Conservation (phyloP, 2,113 vertebrate genomes). For the Microtus richardsoni region DNA sequence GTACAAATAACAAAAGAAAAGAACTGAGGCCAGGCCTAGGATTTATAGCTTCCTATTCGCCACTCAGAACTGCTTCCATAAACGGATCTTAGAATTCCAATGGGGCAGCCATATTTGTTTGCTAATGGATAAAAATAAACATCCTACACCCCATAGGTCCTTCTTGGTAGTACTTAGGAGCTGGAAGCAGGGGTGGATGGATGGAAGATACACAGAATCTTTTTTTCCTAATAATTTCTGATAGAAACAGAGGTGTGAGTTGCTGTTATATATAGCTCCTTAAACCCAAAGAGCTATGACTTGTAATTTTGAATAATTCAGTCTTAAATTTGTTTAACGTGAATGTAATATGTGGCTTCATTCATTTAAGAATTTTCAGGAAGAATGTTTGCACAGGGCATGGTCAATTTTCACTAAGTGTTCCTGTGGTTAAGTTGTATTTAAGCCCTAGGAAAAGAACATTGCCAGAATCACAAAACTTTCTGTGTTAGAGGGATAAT, state of each 20-base stretch:
- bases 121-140: background rate
- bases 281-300: conserved; percentile 35
- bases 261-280: background rate
- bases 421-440: conserved; percentile 26
- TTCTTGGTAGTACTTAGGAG: background rate
- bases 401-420: background rate
- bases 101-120: background rate
- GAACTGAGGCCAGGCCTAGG: background rate
- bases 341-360: conserved; percentile 23
- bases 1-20: background rate
- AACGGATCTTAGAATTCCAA: background rate
- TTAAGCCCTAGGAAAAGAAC: background rate
- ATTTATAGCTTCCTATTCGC: background rate
- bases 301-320: conserved; percentile 29
- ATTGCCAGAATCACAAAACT: background rate
- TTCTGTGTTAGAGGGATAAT: conserved; percentile 3
- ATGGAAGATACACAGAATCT: conserved; percentile 1
- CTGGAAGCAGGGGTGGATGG: background rate
- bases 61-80: background rate
- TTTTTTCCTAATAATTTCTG: conserved; percentile 37
- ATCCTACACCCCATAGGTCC: background rate
- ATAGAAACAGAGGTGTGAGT: background rate
- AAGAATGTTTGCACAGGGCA: background rate
- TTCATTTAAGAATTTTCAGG: conserved; percentile 31
- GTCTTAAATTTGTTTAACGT: background rate